These are phyloP conservation scores for Coenonympha arcania DNA, from an alignment of 2,888 invertebrate genomes.

Conservation along the genomic window DNA sequence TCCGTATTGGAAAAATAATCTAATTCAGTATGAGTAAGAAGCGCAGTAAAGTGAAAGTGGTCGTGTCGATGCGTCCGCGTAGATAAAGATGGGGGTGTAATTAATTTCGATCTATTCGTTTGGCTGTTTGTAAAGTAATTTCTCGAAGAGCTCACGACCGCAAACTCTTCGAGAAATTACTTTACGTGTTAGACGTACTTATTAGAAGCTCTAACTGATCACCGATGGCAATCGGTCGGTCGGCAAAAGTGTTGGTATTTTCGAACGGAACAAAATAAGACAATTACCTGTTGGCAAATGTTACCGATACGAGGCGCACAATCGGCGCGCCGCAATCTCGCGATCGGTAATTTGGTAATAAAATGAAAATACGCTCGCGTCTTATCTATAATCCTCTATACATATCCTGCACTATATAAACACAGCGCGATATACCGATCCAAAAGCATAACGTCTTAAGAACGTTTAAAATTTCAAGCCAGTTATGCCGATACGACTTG, in stretches of 20 bases:
- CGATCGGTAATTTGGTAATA: conserved; percentile 76
- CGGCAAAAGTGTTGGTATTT: conserved; percentile 48
- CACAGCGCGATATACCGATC: conserved; percentile 35
- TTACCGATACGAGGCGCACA: conserved; percentile 55
- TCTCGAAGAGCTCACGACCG: conserved; percentile 29
- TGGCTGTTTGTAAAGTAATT: conserved; percentile 28
- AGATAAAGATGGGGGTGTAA: conserved; percentile 35
- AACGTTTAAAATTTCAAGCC: conserved; percentile 38
- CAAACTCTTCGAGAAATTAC: conserved; percentile 24
- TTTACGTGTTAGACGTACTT: background rate
- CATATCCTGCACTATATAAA: conserved; percentile 66
- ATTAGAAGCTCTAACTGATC: background rate
- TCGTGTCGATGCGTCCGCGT: conserved; percentile 56
- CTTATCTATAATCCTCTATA: conserved; percentile 72
- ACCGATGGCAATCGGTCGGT: background rate
- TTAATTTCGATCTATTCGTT: conserved; percentile 33
- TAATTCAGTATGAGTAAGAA: no score
- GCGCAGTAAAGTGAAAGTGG: conserved; percentile 56
- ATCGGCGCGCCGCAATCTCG: conserved; percentile 58
- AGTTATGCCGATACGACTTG: conserved; percentile 16
- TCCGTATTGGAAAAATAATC: no score
- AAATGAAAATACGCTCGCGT: conserved; percentile 71
- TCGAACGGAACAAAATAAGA: conserved; percentile 51
- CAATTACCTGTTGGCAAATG: conserved; percentile 68
- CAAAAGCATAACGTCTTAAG: conserved; percentile 36